Percentiles rank a stretch among this genome's conserved stretches.
Evolutionary conservation across 2,888 invertebrate species (phyloP).

Genomic region (Catocala nupta): DNA sequence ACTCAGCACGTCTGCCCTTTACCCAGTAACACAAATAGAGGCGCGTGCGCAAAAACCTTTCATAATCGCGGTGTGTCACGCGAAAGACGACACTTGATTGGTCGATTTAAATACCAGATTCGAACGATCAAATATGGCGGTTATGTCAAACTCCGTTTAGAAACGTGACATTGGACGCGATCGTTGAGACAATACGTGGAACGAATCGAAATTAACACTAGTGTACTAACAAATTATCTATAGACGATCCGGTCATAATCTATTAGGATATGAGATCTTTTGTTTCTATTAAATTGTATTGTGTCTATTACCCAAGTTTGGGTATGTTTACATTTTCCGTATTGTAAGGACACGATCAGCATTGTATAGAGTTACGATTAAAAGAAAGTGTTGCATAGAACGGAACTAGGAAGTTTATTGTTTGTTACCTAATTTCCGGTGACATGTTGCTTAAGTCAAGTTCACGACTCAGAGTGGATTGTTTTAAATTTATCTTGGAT

Average conservation of each 20-base stretch:
- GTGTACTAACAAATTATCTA: slow-evolving; percentile 46
- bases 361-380: slow-evolving; percentile 43
- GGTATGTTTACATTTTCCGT: slow-evolving; percentile 40
- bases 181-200: slow-evolving; percentile 69
- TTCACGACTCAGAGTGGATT: slow-evolving; percentile 46
- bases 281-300: slow-evolving; percentile 49
- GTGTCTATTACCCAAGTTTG: slow-evolving; percentile 40
- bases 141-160: slow-evolving; percentile 64
- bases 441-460: slow-evolving; percentile 67
- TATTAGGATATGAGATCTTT: slow-evolving; percentile 44
- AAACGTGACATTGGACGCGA: slow-evolving; percentile 76
- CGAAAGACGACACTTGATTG: slow-evolving; percentile 52
- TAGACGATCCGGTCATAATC: slow-evolving; percentile 42
- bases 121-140: slow-evolving; percentile 34
- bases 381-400: slow-evolving; percentile 71
- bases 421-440: slow-evolving; percentile 66
- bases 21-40: slow-evolving; percentile 81
- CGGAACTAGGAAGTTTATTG: slow-evolving; percentile 77
- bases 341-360: slow-evolving; percentile 50
- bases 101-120: slow-evolving; percentile 55
- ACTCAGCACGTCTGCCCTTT: slow-evolving; percentile 76
- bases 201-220: slow-evolving; percentile 68
- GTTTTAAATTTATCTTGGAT: neutral
- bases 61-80: slow-evolving; percentile 49
- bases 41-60: slow-evolving; percentile 66